Evolutionary conservation across 2,888 invertebrate species (phyloP), one percentile per base, ranked within the genome.

Genomic region (Aelia acuminata): DNA sequence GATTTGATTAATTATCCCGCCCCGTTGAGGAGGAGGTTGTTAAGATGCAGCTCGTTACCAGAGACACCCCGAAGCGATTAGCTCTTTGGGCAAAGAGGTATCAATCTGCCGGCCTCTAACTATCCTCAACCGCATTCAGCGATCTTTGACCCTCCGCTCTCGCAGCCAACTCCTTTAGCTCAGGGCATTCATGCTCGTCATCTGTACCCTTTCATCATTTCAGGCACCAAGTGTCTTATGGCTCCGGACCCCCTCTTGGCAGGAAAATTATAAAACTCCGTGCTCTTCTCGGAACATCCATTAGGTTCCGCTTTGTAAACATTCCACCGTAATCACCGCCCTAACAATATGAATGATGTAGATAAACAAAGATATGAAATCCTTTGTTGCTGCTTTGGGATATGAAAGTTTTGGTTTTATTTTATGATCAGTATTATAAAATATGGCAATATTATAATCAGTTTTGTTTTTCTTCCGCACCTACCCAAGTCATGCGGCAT

Each of bases 121-220:
- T 43, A 80, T 80, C 39, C 80, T 35, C 43, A n/a, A 39, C 80
- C 80, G 80, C 80, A 80, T 80, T 80, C 43, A 80, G 11, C 80
- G 80, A 80, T 80, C 80, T 80, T 80, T 80, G 80, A 80, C 80
- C 80, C 80, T 15, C 75, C 11, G 8, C 2, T 13, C 31, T 15
- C 18, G 8, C 31, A 35, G 31, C 35, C 63, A 35, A 70, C 63
- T 35, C 63, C 63, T 35, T 7, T 18, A 8, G 35, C 80, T 80
- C 80, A 2, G 3, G 80, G 80, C 80, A 22, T 47, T 80, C 80
- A 80, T 80, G 43, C 35, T 18, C 80, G 80, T 80, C 80, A 80
- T 47, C 15, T 80, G 20, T 35, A 80, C 80, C 43, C 80, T 80
- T 80, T 80, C 80, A 80, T 80, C 80, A 80, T 80, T 43, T 43